A percentile compares a stretch with the other conserved stretches of the same genome.
Evolutionary conservation across 2,888 invertebrate genomes (phyloP).

Genomic region (Teleogryllus oceanicus): DNA sequence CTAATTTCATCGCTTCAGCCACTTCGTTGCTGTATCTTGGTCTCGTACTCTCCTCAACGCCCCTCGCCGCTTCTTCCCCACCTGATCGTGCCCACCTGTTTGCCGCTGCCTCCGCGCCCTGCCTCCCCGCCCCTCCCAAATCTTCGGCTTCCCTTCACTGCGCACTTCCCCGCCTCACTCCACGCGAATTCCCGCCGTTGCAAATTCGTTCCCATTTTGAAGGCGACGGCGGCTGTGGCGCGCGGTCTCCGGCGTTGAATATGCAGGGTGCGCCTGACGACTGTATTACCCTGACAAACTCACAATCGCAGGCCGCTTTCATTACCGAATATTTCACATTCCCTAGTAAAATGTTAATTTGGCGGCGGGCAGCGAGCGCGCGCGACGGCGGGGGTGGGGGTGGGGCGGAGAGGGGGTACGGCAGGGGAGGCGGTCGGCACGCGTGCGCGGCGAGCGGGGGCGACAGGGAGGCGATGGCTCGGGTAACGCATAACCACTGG

Average conservation of each 20-base stretch:
- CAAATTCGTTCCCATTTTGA: neutral
- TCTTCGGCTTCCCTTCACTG: too few relatives aligned
- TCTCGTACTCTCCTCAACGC: neutral
- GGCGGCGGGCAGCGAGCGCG: conserved; percentile 6
- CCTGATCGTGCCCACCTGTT: too few relatives aligned
- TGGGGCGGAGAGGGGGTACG: neutral
- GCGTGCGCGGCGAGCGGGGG: neutral
- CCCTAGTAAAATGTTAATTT: conserved; percentile 18
- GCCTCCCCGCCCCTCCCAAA: too few relatives aligned
- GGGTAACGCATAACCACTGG: neutral
- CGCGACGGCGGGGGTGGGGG: neutral
- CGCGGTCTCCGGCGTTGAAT: neutral
- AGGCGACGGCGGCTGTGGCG: neutral
- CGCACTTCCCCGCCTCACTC: too few relatives aligned
- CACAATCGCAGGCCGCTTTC: neutral
- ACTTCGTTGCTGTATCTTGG: neutral
- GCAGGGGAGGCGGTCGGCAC: neutral
- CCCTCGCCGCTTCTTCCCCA: neutral
- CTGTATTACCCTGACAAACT: conserved; percentile 18
- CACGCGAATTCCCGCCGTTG: too few relatives aligned
- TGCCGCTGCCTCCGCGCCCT: too few relatives aligned
- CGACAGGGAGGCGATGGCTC: neutral
- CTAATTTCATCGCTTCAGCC: too few relatives aligned
- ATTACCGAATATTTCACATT: conserved; percentile 18
- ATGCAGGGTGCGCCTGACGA: conserved; percentile 1